A percentile compares a stretch with the other conserved stretches of the same genome.
phyloP scores from a whole-genome alignment of 2,888 invertebrate species.

The Argyresthia albistria region DNA sequence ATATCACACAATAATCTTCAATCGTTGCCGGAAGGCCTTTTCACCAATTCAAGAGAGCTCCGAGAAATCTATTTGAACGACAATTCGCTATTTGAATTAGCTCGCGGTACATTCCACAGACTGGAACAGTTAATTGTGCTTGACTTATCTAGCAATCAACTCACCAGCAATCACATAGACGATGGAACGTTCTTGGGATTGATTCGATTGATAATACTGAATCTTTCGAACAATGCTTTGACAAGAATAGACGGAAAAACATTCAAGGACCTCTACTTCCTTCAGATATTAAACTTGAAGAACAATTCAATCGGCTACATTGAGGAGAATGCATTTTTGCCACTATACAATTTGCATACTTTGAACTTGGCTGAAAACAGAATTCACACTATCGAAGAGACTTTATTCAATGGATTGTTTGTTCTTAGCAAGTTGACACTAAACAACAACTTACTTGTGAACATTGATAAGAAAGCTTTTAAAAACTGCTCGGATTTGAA shows the following conservation, averaged over 20 bases:
- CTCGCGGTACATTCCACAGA: slow-evolving; percentile 86
- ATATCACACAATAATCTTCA: slow-evolving; percentile 89
- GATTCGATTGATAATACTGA: slow-evolving; percentile 86
- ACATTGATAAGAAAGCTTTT: slow-evolving; percentile 85
- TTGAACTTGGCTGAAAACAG: slow-evolving; percentile 91
- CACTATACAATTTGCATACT: slow-evolving; percentile 90
- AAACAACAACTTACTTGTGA: slow-evolving; percentile 87
- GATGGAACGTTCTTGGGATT: slow-evolving; percentile 89
- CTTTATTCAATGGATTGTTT: slow-evolving; percentile 87
- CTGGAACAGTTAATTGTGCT: slow-evolving; percentile 88
- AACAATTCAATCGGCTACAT: slow-evolving; percentile 92
- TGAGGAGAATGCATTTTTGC: slow-evolving; percentile 89
- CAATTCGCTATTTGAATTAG: slow-evolving; percentile 87
- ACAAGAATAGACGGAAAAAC: slow-evolving; percentile 87
- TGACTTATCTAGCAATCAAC: slow-evolving; percentile 87
- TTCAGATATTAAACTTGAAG: slow-evolving; percentile 88
- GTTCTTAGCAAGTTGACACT: slow-evolving; percentile 87
- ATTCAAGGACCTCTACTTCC: slow-evolving; percentile 88
- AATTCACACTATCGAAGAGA: slow-evolving; percentile 84
- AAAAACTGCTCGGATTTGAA: slow-evolving; percentile 91
- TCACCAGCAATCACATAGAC: slow-evolving; percentile 88
- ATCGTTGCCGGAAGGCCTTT: slow-evolving; percentile 84
- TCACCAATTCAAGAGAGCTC: slow-evolving; percentile 85
- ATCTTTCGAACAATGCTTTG: slow-evolving; percentile 88
- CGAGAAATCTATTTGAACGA: slow-evolving; percentile 88